Evolutionary conservation across 2,113 vertebrate genomes (phyloP), one percentile per base, ranked within the genome.

Genomic region (Chaetodon trifascialis): DNA sequence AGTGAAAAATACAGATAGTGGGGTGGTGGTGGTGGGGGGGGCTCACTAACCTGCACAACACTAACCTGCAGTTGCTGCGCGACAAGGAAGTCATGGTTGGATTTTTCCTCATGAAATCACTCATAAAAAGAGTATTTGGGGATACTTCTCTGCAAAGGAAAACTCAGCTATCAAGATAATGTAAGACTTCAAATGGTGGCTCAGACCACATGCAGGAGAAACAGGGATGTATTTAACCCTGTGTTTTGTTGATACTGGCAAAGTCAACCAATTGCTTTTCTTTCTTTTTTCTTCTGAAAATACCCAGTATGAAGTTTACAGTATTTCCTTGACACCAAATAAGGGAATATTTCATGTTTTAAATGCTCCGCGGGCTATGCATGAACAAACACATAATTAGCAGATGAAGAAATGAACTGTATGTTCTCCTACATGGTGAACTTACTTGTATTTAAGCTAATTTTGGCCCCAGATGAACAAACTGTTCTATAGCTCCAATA

Each of bases 71-170:
- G 8, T 16, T 56, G n/a, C 30, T 42, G 9, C 34, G 44, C 63
- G n/a, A 62, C 46, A 40, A 62, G 14, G 55, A 80, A 84, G 59
- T 49, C 40, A 76, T 42, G 38, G 74, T 81, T 42, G 40, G 15
- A 46, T 68, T 55, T 68, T 58, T 82, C 52, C 52, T 15, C 52
- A 67, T 62, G 40, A 44, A 79, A 71, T 67, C 47, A 40, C 62
- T 64, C 21, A 36, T 44, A n/a, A 38, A 16, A 4, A 3, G 12
- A 76, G 38, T 63, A 49, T 38, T 63, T 76, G 72, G 42, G 10
- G 59, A 54, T 51, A 36, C 73, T 52, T 16, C 62, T 73, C 58
- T 34, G 7, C 55, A 51, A 73, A 46, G 38, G 54, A 15, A 46
- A 55, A 11, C n/a, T 14, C 69, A 55, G 52, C 73, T 65, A 77